Evolutionary conservation across 2,888 invertebrate genomes (phyloP), one percentile per base, ranked within the genome.

Genomic region (Trimorus sp.): DNA sequence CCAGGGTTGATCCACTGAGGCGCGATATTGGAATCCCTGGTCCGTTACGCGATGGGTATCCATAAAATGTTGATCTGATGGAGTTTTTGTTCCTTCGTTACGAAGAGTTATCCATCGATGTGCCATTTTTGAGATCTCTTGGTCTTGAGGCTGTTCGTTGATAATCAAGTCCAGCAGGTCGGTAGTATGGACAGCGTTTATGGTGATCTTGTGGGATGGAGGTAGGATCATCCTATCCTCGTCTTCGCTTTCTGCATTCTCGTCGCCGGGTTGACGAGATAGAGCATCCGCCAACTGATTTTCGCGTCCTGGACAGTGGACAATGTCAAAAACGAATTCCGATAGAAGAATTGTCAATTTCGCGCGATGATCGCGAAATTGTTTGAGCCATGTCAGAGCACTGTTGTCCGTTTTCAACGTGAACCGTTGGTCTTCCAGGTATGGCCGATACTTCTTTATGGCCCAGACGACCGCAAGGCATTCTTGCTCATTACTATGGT

Each of bases 341-440:
- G 40, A 42, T 15, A 59, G 15, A 0, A 59, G 59, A 1, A 59
- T 40, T 6, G 49, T 49, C 9, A 63, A 14, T 49, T 63, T 63
- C 1, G 49, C 36, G 1, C 63, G 40, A 3, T 7, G 2, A n/a
- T 63, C 63, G 1, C 37, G 26, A 1, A 40, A 37, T 9, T 48
- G 8, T 0, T 63, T 2, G 7, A 63, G 14, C 63, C 63, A 49
- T 0, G 69, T 76, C 4, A 87, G 63, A 0, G 84, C 85, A 0
- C 16, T 15, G 37, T 83, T 84, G 63, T 86, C 86, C 0, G 85
- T 86, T n/a, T 73, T 51, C 0, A 86, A 70, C 0, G 49, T 70
- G 38, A 86, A 85, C 0, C 54, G 77, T 9, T 66, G 8, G 11
- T 82, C 79, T 16, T 86, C 85, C 12, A 87, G 78, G 65, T 84